Conservation (phyloP, 2,888 invertebrate genomes). For the Ichneumoninae sp. region DNA sequence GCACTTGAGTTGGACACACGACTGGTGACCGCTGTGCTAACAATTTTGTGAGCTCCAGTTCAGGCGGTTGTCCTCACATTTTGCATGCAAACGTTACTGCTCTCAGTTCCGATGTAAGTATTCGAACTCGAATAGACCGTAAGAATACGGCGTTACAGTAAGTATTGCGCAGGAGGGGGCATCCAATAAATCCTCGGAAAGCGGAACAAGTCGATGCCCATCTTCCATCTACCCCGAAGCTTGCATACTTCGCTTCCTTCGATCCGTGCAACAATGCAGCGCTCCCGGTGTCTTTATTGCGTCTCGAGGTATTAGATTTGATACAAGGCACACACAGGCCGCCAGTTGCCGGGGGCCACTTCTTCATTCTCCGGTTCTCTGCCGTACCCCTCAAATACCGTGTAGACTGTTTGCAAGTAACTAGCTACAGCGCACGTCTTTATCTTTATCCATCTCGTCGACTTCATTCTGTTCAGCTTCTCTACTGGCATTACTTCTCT, state of each 20-base stretch:
- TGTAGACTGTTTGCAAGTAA: background rate
- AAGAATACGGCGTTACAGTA: background rate
- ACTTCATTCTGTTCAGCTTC: slow-evolving; percentile 32
- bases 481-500: slow-evolving; percentile 7
- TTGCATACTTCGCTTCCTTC: slow-evolving; percentile 7
- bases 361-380: background rate
- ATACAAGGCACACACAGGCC: slow-evolving; percentile 40
- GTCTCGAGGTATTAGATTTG: slow-evolving; percentile 67
- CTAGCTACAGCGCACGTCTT: slow-evolving; percentile 19
- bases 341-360: slow-evolving; percentile 64
- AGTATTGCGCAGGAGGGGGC: background rate
- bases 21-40: background rate
- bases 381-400: slow-evolving; percentile 3
- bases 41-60: background rate
- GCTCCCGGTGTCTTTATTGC: slow-evolving; percentile 66
- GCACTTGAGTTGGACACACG: too few species aligned
- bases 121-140: background rate
- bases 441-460: slow-evolving; percentile 35
- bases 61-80: background rate
- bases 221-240: slow-evolving; percentile 18
- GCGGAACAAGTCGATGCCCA: slow-evolving; percentile 1
- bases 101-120: background rate
- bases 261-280: slow-evolving; percentile 5
- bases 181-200: slow-evolving; percentile 10
- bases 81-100: background rate